Percentiles rank a stretch among this genome's conserved stretches.
These are phyloP conservation scores for Cylindroiulus punctatus DNA, from an alignment of 2,888 invertebrate species.

Conservation along the genomic window DNA sequence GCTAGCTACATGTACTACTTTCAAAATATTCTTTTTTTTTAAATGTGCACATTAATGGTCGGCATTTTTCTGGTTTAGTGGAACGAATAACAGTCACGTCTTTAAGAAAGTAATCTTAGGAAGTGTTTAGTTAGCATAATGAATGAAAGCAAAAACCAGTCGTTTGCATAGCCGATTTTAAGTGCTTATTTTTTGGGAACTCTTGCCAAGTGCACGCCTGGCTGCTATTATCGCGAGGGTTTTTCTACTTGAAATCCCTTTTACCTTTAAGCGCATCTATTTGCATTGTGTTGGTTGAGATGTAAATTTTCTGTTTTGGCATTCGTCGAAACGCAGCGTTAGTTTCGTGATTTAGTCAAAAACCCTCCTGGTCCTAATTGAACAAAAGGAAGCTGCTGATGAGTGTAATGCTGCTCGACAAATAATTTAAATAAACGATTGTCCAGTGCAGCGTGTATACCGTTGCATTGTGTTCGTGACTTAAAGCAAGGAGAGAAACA, in stretches of 20 bases:
- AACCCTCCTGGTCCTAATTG: not conserved
- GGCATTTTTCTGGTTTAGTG: too few species aligned
- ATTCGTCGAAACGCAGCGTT: not conserved
- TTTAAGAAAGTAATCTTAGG: not conserved
- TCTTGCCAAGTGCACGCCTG: not conserved
- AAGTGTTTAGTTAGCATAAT: not conserved
- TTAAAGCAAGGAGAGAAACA: not conserved
- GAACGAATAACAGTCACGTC: too few species aligned
- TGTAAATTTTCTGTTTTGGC: conserved; percentile 3
- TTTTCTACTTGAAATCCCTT: conserved; percentile 27
- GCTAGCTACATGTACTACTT: too few species aligned
- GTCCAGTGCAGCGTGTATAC: conserved; percentile 25
- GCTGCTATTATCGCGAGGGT: not conserved
- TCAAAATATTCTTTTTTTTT: too few species aligned
- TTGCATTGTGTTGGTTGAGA: not conserved
- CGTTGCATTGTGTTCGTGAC: not conserved
- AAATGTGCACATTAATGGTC: too few species aligned
- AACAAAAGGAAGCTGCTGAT: conserved; percentile 28
- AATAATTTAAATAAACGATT: conserved; percentile 29
- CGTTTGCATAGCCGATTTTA: not conserved
- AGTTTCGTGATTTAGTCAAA: conserved; percentile 7
- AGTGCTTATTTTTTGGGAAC: not conserved
- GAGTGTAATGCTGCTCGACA: conserved; percentile 9
- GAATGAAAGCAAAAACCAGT: not conserved
- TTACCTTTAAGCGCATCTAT: not conserved